Conservation (phyloP, 2,888 invertebrate species). For the Tineola bisselliella region DNA sequence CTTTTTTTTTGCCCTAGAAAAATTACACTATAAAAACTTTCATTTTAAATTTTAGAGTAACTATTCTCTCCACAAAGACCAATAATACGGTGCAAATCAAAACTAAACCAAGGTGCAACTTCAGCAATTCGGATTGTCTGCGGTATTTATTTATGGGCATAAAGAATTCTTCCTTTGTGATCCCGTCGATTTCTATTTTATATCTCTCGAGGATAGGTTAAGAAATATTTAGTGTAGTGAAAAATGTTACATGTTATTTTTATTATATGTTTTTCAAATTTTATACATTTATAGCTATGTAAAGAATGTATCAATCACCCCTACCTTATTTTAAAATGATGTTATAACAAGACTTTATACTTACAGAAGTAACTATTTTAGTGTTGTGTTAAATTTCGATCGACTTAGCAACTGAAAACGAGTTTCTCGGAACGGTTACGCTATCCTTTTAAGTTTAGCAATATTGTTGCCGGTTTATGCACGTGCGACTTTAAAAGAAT, state of each 20-base stretch:
- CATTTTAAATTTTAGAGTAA: too few species aligned
- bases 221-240: not conserved
- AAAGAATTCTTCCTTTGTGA: constrained; percentile 15
- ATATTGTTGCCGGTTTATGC: not conserved
- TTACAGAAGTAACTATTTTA: too few species aligned
- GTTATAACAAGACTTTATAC: too few species aligned
- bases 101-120: not conserved
- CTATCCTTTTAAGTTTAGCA: not conserved
- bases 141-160: constrained; percentile 17
- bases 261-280: not conserved
- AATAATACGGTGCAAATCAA: not conserved
- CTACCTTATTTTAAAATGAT: too few species aligned
- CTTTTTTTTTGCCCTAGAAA: too few species aligned
- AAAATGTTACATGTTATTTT: not conserved
- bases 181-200: constrained; percentile 15
- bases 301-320: too few species aligned
- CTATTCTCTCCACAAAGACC: not conserved
- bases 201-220: constrained; percentile 11
- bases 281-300: too few species aligned
- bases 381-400: not conserved
- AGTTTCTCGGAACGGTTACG: not conserved
- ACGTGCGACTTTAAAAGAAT: not conserved
- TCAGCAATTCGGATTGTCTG: constrained; percentile 8
- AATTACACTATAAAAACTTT: too few species aligned
- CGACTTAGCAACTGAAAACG: not conserved